Conservation (phyloP, 1,140 invertebrate genomes). For the Cyphomyrmex costatus region DNA sequence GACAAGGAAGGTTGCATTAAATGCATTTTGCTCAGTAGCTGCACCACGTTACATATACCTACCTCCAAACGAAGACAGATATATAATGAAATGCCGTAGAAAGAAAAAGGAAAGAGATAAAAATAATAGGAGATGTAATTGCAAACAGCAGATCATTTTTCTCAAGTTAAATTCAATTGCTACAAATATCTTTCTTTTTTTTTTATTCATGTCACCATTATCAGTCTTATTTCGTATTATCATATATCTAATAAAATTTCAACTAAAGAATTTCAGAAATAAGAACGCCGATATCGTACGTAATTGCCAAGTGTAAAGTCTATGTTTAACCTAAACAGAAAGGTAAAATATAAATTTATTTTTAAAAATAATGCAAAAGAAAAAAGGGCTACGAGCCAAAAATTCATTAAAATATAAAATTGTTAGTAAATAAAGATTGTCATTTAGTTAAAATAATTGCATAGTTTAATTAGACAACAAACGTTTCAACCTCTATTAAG, state of each 20-base stretch:
- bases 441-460: too few species aligned
- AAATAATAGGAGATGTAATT: neutral
- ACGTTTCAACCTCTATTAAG: too few species aligned
- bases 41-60: neutral
- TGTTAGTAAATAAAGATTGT: too few species aligned
- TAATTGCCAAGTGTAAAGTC: neutral
- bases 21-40: too few species aligned
- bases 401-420: too few species aligned
- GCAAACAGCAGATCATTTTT: neutral
- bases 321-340: neutral
- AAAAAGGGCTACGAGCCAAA: too few species aligned
- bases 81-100: neutral
- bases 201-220: neutral
- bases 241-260: neutral
- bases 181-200: neutral
- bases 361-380: too few species aligned
- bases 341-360: neutral
- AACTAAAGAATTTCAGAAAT: neutral
- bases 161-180: neutral
- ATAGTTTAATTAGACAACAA: too few species aligned
- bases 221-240: slow-evolving; percentile 1
- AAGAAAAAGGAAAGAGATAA: neutral
- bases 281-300: neutral
- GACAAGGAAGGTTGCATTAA: neutral
- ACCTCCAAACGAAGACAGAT: neutral